Percentiles rank a stretch among this genome's conserved stretches.
Evolutionary conservation across 2,113 vertebrate species (phyloP).

Genomic region (Odontophorus gujanensis): DNA sequence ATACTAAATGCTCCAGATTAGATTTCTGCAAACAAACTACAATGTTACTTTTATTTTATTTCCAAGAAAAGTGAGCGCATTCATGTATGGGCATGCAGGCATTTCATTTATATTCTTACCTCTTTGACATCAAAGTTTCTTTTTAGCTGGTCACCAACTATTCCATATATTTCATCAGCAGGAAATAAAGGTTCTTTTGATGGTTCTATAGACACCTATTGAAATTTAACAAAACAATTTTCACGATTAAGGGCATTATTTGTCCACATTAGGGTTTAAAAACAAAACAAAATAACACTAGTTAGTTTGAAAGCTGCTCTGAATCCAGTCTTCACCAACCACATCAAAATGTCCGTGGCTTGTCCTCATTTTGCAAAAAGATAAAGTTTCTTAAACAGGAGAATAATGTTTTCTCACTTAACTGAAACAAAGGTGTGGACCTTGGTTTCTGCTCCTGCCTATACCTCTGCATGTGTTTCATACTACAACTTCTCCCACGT

Average conservation of each 20-base stretch:
- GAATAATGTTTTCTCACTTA: background rate
- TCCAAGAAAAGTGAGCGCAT: background rate
- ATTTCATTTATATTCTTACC: slow-evolving; percentile 73
- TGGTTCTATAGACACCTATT: slow-evolving; percentile 87
- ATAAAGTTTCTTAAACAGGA: background rate
- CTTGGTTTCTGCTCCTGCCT: background rate
- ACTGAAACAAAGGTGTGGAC: background rate
- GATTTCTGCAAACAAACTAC: background rate
- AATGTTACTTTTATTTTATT: background rate
- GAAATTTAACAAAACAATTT: slow-evolving; percentile 1
- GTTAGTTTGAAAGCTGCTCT: background rate
- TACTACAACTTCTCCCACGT: background rate
- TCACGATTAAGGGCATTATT: background rate
- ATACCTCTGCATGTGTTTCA: accelerated
- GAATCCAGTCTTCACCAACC: background rate
- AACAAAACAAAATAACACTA: background rate
- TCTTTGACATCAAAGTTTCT: slow-evolving; percentile 94
- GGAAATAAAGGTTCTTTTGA: slow-evolving; percentile 91
- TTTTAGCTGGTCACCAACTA: slow-evolving; percentile 93
- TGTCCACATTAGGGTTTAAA: background rate
- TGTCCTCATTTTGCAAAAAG: background rate
- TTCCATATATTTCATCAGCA: slow-evolving; percentile 95
- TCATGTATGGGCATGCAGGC: accelerated
- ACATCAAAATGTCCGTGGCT: background rate
- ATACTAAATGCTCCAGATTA: background rate